A percentile compares a stretch with the other conserved stretches of the same genome.
These are phyloP conservation scores for Chondrilla cf. caribensis DNA, from an alignment of 37 sponge, comb jelly and placozoan genomes.

Conservation along the genomic window DNA sequence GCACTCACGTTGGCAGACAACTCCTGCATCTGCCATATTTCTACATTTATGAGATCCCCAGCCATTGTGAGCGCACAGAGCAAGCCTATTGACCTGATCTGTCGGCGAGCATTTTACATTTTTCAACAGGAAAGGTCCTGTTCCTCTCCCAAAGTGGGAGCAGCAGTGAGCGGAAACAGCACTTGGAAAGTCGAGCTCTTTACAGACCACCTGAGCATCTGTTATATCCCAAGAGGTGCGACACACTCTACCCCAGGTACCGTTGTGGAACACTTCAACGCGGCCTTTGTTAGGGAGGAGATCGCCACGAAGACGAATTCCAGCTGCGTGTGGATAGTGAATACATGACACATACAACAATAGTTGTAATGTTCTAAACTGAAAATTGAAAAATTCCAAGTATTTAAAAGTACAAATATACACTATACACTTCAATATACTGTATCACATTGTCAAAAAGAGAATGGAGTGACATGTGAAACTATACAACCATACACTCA, in stretches of 20 bases:
- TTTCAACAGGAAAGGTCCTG: conserved; percentile 26
- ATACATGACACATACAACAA: no score
- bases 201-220: conserved; percentile 44
- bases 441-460: no score
- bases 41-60: conserved; percentile 23
- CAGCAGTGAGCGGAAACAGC: neutral
- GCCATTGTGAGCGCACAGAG: neutral
- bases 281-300: conserved; percentile 18
- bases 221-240: conserved; percentile 19
- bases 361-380: no score
- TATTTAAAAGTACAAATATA: no score
- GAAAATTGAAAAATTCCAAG: no score
- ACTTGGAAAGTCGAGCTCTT: conserved; percentile 29
- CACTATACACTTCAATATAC: no score
- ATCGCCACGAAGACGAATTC: conserved; percentile 16
- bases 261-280: conserved; percentile 31
- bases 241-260: conserved; percentile 44
- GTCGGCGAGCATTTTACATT: conserved; percentile 29
- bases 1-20: conserved; percentile 13
- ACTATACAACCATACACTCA: no score
- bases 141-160: conserved; percentile 4
- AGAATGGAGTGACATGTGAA: no score
- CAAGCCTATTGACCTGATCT: conserved; percentile 11
- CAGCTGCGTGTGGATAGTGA: no score
- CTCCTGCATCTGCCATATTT: conserved; percentile 40